phyloP scores from a whole-genome alignment of 2,888 invertebrate species.

The Timandra comae region DNA sequence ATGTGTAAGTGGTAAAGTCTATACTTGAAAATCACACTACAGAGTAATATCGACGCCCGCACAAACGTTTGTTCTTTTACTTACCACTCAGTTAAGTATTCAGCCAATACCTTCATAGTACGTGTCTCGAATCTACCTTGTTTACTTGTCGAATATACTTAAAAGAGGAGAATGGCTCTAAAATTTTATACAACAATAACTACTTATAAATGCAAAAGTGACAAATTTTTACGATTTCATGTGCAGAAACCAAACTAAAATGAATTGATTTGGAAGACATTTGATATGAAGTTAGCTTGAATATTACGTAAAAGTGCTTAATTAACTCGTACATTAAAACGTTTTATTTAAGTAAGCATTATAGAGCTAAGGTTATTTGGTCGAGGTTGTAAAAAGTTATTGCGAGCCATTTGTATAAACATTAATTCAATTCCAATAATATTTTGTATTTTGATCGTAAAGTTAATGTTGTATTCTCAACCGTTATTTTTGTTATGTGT shows the following conservation, averaged over 20 bases:
- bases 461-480: constrained; percentile 19
- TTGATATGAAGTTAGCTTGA: no score
- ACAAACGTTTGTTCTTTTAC: constrained; percentile 59
- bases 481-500: constrained; percentile 25
- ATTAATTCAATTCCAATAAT: constrained; percentile 2
- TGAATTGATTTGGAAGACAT: no score
- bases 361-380: constrained; percentile 9
- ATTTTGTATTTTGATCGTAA: constrained; percentile 7
- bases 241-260: no score
- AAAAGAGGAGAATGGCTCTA: no score
- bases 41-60: constrained; percentile 38
- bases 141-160: constrained; percentile 36
- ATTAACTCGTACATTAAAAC: no score
- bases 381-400: constrained; percentile 9
- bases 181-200: no score
- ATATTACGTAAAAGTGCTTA: no score
- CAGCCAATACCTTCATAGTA: constrained; percentile 30
- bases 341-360: no score
- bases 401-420: constrained; percentile 6
- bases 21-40: constrained; percentile 5
- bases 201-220: no score
- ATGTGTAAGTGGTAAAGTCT: neutral
- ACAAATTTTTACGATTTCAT: no score
- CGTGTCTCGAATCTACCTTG: constrained; percentile 43
- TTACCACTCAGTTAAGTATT: constrained; percentile 54